A percentile compares a stretch with the other conserved stretches of the same genome.
Evolutionary conservation across 2,113 vertebrate genomes (phyloP).

Genomic region (Podocnemis expansa): DNA sequence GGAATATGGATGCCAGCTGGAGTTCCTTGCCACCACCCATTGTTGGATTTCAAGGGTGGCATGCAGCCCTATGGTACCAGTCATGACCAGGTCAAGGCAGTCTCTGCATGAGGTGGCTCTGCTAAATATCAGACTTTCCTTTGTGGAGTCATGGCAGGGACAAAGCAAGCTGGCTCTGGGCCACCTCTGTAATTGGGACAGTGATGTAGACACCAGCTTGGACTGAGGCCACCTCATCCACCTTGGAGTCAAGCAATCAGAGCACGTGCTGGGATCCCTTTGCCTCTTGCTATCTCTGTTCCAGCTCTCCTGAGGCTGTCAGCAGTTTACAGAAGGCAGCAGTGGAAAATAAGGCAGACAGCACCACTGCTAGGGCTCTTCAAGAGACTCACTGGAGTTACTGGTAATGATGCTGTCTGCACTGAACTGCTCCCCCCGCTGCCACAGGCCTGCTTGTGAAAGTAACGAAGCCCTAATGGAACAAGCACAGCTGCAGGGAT

Average conservation of each 20-base stretch:
- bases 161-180: neutral
- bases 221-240: rapidly evolving
- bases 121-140: neutral
- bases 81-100: neutral
- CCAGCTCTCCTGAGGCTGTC: neutral
- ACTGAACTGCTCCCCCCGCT: neutral
- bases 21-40: neutral
- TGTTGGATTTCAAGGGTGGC: neutral
- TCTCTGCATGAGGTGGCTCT: rapidly evolving
- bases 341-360: neutral
- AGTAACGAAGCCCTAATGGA: neutral
- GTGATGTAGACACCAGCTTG: neutral
- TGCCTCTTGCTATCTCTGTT: neutral
- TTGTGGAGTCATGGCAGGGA: neutral
- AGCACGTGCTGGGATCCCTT: neutral
- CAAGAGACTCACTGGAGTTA: neutral
- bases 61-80: neutral
- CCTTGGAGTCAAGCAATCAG: neutral
- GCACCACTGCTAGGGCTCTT: neutral
- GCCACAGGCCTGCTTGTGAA: neutral
- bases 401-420: rapidly evolving
- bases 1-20: neutral
- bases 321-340: rapidly evolving
- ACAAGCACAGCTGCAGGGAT: neutral
- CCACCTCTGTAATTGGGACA: too few relatives aligned